Evolutionary conservation across 2,888 invertebrate species (phyloP).

Genomic region (Meliscaeva auricollis): DNA sequence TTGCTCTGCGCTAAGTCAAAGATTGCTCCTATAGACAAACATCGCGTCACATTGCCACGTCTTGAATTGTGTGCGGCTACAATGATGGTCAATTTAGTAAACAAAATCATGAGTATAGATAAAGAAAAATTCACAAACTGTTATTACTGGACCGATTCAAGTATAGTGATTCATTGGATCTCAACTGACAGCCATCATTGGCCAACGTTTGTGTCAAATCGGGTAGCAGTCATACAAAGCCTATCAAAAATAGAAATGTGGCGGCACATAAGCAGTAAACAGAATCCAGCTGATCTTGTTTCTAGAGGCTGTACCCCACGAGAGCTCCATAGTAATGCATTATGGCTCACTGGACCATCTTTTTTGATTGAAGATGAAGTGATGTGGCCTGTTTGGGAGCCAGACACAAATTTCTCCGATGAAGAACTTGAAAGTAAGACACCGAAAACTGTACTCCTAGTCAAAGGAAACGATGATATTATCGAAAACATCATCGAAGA

Average conservation of each 20-base stretch:
- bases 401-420: neutral
- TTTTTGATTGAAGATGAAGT: neutral
- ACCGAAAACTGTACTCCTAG: neutral
- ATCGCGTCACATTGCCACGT: slow-evolving; percentile 28
- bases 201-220: slow-evolving; percentile 47
- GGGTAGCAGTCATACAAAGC: slow-evolving; percentile 36
- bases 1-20: slow-evolving; percentile 54
- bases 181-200: neutral
- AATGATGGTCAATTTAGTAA: slow-evolving; percentile 38
- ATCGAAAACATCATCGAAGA: slow-evolving; percentile 26
- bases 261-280: slow-evolving; percentile 43
- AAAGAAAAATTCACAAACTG: too few relatives aligned
- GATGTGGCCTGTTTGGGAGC: neutral
- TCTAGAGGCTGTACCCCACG: neutral
- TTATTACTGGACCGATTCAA: slow-evolving; percentile 41
- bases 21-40: slow-evolving; percentile 53
- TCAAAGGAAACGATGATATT: neutral
- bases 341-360: slow-evolving; percentile 26
- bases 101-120: slow-evolving; percentile 10
- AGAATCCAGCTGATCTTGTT: slow-evolving; percentile 44
- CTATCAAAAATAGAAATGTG: slow-evolving; percentile 30
- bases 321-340: neutral
- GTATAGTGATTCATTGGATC: slow-evolving; percentile 44
- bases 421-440: neutral
- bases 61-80: slow-evolving; percentile 52